Evolutionary conservation across 1,140 invertebrate species (phyloP).

Genomic region (Platyscapa corneri): DNA sequence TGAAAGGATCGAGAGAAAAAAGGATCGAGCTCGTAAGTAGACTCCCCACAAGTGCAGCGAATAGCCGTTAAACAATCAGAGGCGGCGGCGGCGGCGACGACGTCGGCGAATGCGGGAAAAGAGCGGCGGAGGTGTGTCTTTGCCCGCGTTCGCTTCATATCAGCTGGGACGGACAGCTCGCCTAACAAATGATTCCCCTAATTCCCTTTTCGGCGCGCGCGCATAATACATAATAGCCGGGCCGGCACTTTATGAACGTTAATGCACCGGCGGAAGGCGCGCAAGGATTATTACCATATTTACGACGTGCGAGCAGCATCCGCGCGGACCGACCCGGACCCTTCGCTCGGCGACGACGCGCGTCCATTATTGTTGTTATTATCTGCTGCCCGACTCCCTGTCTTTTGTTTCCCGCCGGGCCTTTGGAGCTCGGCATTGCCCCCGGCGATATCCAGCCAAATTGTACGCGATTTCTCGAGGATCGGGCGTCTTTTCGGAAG

Average conservation of each 20-base stretch:
- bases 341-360: not conserved
- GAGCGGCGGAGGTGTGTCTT: constrained; percentile 48
- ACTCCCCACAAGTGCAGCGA: too few relatives aligned
- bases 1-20: not conserved
- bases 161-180: constrained; percentile 70
- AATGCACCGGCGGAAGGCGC: constrained; percentile 60
- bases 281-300: constrained; percentile 69
- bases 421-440: too few relatives aligned
- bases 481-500: not conserved
- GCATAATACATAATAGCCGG: constrained; percentile 65
- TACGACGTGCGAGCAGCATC: constrained; percentile 62
- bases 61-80: too few relatives aligned
- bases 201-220: constrained; percentile 64
- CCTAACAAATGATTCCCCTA: constrained; percentile 71
- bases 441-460: too few relatives aligned
- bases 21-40: not conserved
- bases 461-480: not conserved
- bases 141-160: constrained; percentile 44
- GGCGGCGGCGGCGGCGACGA: too few relatives aligned
- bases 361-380: not conserved
- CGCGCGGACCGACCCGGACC: too few relatives aligned
- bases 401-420: not conserved
- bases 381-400: not conserved
- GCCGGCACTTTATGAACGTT: constrained; percentile 12
- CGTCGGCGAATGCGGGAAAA: too few relatives aligned